phyloP scores from a whole-genome alignment of 2,888 invertebrate genomes.

The Drosophila differens region DNA sequence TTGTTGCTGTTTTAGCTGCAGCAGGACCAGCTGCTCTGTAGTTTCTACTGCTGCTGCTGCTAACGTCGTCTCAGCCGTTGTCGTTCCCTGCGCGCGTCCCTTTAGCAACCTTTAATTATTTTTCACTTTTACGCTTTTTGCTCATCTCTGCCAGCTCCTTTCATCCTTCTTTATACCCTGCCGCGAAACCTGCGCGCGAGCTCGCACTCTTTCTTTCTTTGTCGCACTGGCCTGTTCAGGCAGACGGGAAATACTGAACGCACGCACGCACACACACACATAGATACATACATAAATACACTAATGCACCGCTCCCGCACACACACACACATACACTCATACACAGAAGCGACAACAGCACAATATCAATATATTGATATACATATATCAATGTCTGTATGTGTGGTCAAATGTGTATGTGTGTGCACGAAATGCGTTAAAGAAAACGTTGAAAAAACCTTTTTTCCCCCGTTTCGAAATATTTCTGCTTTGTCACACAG shows the following conservation, averaged over 20 bases:
- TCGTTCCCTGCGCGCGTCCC: slow-evolving; percentile 41
- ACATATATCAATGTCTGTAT: slow-evolving; percentile 74
- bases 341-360: slow-evolving; percentile 63
- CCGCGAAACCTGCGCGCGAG: slow-evolving; percentile 74
- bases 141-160: slow-evolving; percentile 75
- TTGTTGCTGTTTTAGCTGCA: slow-evolving; percentile 57
- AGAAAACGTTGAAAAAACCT: slow-evolving; percentile 72
- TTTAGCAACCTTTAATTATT: slow-evolving; percentile 77
- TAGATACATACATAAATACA: slow-evolving; percentile 44
- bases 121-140: slow-evolving; percentile 75
- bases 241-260: slow-evolving; percentile 59
- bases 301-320: slow-evolving; percentile 67
- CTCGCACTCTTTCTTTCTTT: slow-evolving; percentile 55
- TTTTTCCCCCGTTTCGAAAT: slow-evolving; percentile 61
- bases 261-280: slow-evolving; percentile 30
- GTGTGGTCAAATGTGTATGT: slow-evolving; percentile 54
- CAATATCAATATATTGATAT: slow-evolving; percentile 79
- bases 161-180: slow-evolving; percentile 68
- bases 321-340: slow-evolving; percentile 28
- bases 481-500: slow-evolving; percentile 54
- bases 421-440: slow-evolving; percentile 77
- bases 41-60: slow-evolving; percentile 40
- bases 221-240: slow-evolving; percentile 46
- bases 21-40: slow-evolving; percentile 51
- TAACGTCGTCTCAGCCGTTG: slow-evolving; percentile 15